A percentile compares a stretch with the other conserved stretches of the same genome.
These are phyloP conservation scores for Cylas formicarius DNA, from an alignment of 1,140 invertebrate genomes.

Conservation along the genomic window DNA sequence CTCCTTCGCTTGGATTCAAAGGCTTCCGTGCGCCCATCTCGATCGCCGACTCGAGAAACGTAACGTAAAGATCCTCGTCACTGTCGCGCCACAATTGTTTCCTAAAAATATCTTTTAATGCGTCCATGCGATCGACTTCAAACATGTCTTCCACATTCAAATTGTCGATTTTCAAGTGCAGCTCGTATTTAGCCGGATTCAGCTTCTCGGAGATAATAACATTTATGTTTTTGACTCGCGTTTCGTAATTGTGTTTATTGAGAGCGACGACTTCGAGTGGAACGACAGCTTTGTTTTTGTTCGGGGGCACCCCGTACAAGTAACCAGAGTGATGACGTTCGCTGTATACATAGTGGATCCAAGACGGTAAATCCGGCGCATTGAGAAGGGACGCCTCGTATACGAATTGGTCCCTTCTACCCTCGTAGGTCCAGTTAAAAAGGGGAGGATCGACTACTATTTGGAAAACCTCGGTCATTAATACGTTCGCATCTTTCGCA, in stretches of 20 bases:
- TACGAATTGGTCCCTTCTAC: constrained; percentile 53
- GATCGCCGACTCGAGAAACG: constrained; percentile 75
- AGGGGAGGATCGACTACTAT: constrained; percentile 55
- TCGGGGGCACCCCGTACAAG: constrained; percentile 71
- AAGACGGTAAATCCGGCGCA: constrained; percentile 72
- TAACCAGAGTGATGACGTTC: constrained; percentile 63
- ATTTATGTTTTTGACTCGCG: constrained; percentile 54
- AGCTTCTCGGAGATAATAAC: constrained; percentile 59
- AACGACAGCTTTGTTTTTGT: constrained; percentile 47
- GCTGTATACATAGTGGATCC: constrained; percentile 77
- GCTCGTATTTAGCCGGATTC: constrained; percentile 63
- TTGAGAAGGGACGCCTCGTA: constrained; percentile 60
- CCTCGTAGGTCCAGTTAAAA: constrained; percentile 63
- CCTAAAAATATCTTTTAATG: constrained; percentile 67
- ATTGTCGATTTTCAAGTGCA: constrained; percentile 83
- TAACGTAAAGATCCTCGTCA: constrained; percentile 64
- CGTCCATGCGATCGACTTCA: constrained; percentile 55
- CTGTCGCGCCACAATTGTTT: constrained; percentile 56
- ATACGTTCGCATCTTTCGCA: constrained; percentile 39
- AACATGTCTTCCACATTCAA: constrained; percentile 78
- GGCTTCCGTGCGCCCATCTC: constrained; percentile 75
- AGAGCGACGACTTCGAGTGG: constrained; percentile 68
- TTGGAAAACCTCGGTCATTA: constrained; percentile 58
- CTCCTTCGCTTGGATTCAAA: constrained; percentile 70
- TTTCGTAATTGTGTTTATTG: constrained; percentile 71